Base-by-base conservation (phyloP, 2,113 vertebrate genomes). In the Oostethus manadensis region DNA sequence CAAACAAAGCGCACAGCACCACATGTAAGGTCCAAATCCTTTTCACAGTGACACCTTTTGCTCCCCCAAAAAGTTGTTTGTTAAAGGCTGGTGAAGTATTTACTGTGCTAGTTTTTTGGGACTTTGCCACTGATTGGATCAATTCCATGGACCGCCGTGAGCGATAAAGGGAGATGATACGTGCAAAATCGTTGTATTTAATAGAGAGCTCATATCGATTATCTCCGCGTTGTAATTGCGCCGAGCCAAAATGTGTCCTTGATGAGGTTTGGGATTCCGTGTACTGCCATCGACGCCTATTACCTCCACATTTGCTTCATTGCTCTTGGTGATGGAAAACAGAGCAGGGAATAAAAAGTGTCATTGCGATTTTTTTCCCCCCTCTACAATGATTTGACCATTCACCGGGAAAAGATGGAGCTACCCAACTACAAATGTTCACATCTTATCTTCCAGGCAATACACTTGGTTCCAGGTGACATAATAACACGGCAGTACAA, bases 91-190 rank as follows among this genome's bases (percentile, higher is more conserved):
- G 53, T 58, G 73, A 68, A 69, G 45, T 74, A 68, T 73, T 73
- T 56, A 51, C 73, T 54, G 26, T 49, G 74, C 62, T 78, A 67
- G 60, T 38, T 21, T 72, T 70, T 33, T 58, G 71, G 76, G 63
- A 58, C 70, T 64, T 43, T 67, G 69, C 70, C 60, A 51, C 64
- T 69, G 78, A 84, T 76, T 80, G 70, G 80, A 84, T 85, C 74
- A 74, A 85, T 87, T 76, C 62, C 78, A 81, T 74, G 64, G 85
- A 84, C 66, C 64, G 77, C 84, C 74, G 74, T 61, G 57, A 69
- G 51, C 58, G 47, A 83, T 86, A 81, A 88, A 84, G 76, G 79
- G 65, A 86, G 63, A 82, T 82, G 70, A 71, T 58, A 83, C 66
- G 62, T 75, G 59, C n/a, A 79, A 85, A 84, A 81, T 71, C 65